Conservation (phyloP, 2,113 vertebrate genomes). For the Neofelis nebulosa region DNA sequence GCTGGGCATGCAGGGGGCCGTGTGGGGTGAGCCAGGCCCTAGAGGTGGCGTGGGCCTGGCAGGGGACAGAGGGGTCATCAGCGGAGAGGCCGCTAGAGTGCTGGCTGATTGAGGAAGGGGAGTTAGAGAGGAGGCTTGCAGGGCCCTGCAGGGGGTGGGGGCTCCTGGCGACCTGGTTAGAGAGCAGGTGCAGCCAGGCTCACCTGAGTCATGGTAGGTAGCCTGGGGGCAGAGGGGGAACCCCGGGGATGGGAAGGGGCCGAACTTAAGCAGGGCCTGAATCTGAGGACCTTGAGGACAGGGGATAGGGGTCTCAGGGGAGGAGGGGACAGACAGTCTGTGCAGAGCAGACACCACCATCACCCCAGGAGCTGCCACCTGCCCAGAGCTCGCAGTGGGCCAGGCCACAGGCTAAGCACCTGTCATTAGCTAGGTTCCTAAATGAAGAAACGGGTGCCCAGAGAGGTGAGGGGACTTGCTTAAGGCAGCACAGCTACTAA, state of each 20-base stretch:
- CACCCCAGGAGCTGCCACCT: neutral
- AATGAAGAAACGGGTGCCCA: neutral
- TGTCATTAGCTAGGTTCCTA: neutral
- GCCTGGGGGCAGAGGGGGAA: neutral
- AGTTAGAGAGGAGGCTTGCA: slow-evolving; percentile 57
- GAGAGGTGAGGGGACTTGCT: neutral
- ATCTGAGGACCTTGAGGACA: neutral
- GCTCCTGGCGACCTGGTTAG: slow-evolving; percentile 79
- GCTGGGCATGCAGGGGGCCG: neutral
- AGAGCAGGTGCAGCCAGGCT: slow-evolving; percentile 71
- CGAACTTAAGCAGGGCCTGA: neutral
- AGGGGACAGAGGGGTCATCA: slow-evolving; percentile 84
- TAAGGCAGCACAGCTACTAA: neutral
- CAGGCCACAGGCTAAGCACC: neutral
- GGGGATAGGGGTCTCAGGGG: neutral
- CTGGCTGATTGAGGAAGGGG: slow-evolving; percentile 84
- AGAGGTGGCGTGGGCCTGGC: slow-evolving; percentile 39
- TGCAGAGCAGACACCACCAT: neutral
- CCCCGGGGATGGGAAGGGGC: neutral
- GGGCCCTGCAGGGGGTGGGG: slow-evolving; percentile 10
- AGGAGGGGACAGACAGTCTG: neutral
- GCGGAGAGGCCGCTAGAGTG: slow-evolving; percentile 69
- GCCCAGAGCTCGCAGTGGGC: neutral
- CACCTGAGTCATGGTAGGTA: slow-evolving; percentile 55
- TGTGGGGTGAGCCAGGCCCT: neutral